Percentiles rank a stretch among this genome's conserved stretches.
Conservation (phyloP, 2,113 vertebrate species). For the Pluvianellus socialis region DNA sequence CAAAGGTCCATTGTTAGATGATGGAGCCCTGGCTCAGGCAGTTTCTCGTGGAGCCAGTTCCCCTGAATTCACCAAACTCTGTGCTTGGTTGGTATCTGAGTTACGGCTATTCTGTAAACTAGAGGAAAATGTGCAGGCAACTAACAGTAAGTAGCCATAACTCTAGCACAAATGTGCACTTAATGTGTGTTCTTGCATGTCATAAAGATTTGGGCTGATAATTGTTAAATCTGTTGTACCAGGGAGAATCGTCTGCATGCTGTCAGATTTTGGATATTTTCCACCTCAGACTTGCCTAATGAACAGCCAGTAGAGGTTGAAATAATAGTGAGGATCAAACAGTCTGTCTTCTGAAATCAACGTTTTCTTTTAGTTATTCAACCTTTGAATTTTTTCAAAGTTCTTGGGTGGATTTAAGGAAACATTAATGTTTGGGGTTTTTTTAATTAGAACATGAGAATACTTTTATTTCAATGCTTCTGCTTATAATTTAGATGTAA, state of each 20-base stretch:
- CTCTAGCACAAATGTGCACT: not conserved
- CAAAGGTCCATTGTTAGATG: constrained; percentile 93
- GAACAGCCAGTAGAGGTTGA: not conserved
- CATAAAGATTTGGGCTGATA: not conserved
- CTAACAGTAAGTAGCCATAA: constrained; percentile 86
- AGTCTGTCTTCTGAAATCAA: not conserved
- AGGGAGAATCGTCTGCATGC: not conserved
- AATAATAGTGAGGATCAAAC: not conserved
- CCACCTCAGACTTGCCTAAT: not conserved
- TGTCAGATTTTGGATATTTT: not conserved
- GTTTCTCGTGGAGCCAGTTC: constrained; percentile 84
- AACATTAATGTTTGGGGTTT: not conserved
- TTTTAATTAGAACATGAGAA: not conserved
- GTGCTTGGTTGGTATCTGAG: constrained; percentile 93
- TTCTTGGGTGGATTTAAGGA: not conserved
- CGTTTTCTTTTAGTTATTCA: not conserved
- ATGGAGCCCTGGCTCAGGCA: constrained; percentile 85
- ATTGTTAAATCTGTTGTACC: not conserved
- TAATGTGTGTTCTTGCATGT: not conserved
- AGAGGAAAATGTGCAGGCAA: constrained; percentile 96
- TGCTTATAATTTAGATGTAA: not conserved
- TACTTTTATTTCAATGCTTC: not conserved
- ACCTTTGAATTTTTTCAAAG: not conserved
- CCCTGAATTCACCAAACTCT: constrained; percentile 95
- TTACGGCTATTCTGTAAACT: constrained; percentile 88